A percentile compares a stretch with the other conserved stretches of the same genome.
phyloP scores from a whole-genome alignment of 2,113 vertebrate genomes.

The Phalacrocorax carbo region DNA sequence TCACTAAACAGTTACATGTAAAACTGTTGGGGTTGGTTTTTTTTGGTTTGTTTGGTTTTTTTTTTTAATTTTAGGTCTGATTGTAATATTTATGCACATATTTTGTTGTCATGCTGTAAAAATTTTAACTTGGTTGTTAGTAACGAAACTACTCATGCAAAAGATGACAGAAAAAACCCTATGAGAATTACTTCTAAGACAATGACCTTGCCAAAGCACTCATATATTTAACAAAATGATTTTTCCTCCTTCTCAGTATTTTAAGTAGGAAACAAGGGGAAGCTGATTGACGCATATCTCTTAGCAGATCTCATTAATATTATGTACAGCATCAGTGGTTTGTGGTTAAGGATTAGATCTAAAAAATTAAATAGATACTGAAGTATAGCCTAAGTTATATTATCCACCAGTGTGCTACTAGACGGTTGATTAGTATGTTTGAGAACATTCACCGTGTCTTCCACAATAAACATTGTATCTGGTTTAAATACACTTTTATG shows the following conservation, averaged over 20 bases:
- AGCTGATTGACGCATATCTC: neutral
- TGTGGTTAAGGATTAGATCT: neutral
- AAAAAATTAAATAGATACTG: neutral
- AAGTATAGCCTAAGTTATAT: neutral
- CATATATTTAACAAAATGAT: neutral
- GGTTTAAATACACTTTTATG: neutral
- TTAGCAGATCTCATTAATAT: neutral
- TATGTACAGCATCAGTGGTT: neutral
- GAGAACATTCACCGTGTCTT: neutral
- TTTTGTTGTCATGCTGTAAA: neutral
- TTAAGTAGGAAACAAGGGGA: neutral
- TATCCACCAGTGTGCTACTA: neutral
- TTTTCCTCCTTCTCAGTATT: neutral
- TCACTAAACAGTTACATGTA: neutral
- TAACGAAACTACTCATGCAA: neutral
- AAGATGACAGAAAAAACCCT: neutral
- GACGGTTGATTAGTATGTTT: neutral
- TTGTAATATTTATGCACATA: neutral
- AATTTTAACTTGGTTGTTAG: neutral
- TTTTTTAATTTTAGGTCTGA: neutral
- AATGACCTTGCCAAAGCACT: neutral
- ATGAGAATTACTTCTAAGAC: neutral
- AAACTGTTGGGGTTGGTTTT: neutral
- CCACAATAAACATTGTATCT: neutral
- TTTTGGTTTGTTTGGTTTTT: neutral